Evolutionary conservation across 1,140 invertebrate species (phyloP).

Genomic region (Aphaenogaster floridana): DNA sequence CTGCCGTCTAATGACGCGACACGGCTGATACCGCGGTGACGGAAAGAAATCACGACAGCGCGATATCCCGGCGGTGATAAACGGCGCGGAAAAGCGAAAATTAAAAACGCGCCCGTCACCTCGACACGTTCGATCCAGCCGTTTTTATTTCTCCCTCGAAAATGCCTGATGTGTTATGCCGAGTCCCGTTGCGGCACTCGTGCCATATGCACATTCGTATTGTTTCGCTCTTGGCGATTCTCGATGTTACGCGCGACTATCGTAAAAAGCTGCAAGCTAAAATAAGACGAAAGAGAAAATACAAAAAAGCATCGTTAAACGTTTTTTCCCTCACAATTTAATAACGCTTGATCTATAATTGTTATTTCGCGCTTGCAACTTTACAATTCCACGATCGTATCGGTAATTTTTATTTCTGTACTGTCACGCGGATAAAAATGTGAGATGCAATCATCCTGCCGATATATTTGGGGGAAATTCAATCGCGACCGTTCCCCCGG

Average conservation of each 20-base stretch:
- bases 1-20: constrained; percentile 45
- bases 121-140: not conserved
- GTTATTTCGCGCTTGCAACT: not conserved
- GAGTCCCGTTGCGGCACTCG: not conserved
- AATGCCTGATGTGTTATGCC: constrained; percentile 2
- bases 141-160: constrained; percentile 28
- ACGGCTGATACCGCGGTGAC: not conserved
- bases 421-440: not conserved
- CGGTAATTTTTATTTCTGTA: not conserved
- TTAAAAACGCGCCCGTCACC: constrained; percentile 5
- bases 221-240: not conserved
- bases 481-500: not conserved
- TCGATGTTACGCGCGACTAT: not conserved
- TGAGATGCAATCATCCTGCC: not conserved
- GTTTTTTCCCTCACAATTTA: not conserved
- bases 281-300: not conserved
- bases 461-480: constrained; percentile 6
- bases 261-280: not conserved
- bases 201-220: not conserved
- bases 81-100: constrained; percentile 34
- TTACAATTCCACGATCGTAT: not conserved
- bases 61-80: constrained; percentile 5
- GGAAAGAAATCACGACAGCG: constrained; percentile 17
- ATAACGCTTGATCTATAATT: not conserved
- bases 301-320: not conserved